Base-by-base conservation (phyloP, 2,797 vertebrate species). In the Distichodus sexfasciatus region DNA sequence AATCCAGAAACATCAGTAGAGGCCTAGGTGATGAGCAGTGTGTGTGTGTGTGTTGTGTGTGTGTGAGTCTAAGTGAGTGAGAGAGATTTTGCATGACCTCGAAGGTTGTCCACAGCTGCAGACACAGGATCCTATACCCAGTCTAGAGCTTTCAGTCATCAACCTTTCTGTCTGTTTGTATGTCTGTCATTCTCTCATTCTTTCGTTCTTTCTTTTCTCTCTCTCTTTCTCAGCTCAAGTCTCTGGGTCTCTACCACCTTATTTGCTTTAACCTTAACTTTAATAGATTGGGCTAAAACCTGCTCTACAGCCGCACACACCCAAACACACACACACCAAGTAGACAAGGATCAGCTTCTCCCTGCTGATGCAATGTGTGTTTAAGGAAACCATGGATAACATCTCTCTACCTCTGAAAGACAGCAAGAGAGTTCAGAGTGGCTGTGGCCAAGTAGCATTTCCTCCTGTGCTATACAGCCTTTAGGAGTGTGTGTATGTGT, bases 111-210 rank as follows among this genome's bases (percentile, higher is more conserved):
- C 58, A 76, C 71, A 79, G 31, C 44, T 74, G 54, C 58, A 48
- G 59, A 77, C 75, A 74, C 21, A 23, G 76, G 71, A 76, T 79
- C 63, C 46, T 15, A 70, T 76, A 19, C 53, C 67, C 8, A 19
- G 53, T 72, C 71, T 54, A 57, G 74, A 55, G 50, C 33, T 54
- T 65, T 41, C 44, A 69, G 72, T 69, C 68, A 76, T 55, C 28
- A 58, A 76, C 44, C 36, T 67, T 54, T 50, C 23, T 69, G 47
- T 69, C 46, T 62, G 23, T 60, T 33, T 58, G 38, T 69, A 50
- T 64, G 59, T 58, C 35, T 68, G 54, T 68, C 60, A 46, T 26
- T 33, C 38, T 74, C 10, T 46, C 12, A 60, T 40, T 26, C 58
- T 12, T 36, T 41, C 35, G 17, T 28, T 48, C 53, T 48, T 35